Conservation (phyloP, 2,888 invertebrate species). For the Philhelius pedissequus region DNA sequence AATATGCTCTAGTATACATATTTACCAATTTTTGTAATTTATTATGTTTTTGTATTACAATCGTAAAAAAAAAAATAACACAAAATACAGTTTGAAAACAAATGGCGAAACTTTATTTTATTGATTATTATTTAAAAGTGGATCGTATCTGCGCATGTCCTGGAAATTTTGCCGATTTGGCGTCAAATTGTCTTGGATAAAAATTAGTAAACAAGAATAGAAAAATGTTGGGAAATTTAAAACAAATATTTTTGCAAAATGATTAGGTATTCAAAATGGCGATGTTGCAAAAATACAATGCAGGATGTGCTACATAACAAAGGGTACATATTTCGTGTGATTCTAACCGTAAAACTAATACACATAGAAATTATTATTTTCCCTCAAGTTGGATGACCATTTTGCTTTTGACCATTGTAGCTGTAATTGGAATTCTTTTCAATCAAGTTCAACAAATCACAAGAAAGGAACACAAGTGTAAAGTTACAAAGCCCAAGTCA, state of each 20-base stretch:
- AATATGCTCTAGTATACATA: not conserved
- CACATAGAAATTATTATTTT: too few relatives aligned
- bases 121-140: not conserved
- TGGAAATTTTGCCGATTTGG: not conserved
- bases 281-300: not conserved
- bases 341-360: too few relatives aligned
- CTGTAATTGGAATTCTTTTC: not conserved
- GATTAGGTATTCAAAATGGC: not conserved
- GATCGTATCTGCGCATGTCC: conserved; percentile 31
- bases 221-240: not conserved
- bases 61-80: not conserved
- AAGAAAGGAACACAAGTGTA: conserved; percentile 43
- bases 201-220: not conserved
- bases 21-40: conserved; percentile 35
- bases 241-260: not conserved
- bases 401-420: not conserved
- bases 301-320: not conserved
- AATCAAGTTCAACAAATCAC: not conserved
- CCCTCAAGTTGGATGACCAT: not conserved
- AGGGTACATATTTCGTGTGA: not conserved
- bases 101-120: not conserved
- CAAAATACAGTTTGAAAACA: conserved; percentile 40
- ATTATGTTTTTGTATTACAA: conserved; percentile 23
- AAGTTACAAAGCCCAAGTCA: conserved; percentile 4
- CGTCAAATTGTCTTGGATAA: not conserved